Conservation (phyloP, 2,888 invertebrate genomes). For the Heteropelma amictum region DNA sequence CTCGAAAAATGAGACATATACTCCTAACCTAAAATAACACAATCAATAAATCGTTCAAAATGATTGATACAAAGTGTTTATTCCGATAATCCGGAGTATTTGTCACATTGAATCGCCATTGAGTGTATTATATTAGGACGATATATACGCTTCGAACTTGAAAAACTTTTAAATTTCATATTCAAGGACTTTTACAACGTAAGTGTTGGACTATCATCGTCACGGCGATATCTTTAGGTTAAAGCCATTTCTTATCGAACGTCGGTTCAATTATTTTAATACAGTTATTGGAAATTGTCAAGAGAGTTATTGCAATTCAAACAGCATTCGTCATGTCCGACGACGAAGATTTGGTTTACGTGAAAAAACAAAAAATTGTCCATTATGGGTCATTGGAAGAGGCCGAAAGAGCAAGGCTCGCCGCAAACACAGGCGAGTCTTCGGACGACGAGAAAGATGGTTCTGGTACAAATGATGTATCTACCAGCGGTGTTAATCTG, state of each 20-base stretch:
- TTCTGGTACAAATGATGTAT: conserved; percentile 77
- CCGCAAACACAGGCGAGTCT: conserved; percentile 81
- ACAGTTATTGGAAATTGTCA: neutral
- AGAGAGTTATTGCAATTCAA: too few relatives aligned
- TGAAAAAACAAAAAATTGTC: conserved; percentile 87
- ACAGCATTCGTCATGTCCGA: conserved; percentile 84
- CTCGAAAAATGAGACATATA: too few relatives aligned
- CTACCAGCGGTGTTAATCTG: conserved; percentile 44
- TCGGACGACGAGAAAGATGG: conserved; percentile 82
- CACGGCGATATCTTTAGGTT: neutral
- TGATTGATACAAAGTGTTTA: conserved; percentile 1
- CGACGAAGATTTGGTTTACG: conserved; percentile 87
- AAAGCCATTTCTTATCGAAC: neutral
- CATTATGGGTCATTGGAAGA: conserved; percentile 96
- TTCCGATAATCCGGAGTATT: conserved; percentile 2
- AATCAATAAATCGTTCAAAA: neutral
- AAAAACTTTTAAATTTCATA: neutral
- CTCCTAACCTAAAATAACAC: conserved; percentile 31
- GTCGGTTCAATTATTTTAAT: neutral
- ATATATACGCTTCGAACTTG: neutral
- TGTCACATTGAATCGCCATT: neutral
- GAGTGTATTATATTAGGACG: neutral
- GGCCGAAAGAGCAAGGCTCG: conserved; percentile 86
- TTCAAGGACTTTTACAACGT: neutral
- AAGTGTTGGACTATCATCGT: neutral